phyloP scores from a whole-genome alignment of 2,113 vertebrate species.

The Leucopsar rothschildi region DNA sequence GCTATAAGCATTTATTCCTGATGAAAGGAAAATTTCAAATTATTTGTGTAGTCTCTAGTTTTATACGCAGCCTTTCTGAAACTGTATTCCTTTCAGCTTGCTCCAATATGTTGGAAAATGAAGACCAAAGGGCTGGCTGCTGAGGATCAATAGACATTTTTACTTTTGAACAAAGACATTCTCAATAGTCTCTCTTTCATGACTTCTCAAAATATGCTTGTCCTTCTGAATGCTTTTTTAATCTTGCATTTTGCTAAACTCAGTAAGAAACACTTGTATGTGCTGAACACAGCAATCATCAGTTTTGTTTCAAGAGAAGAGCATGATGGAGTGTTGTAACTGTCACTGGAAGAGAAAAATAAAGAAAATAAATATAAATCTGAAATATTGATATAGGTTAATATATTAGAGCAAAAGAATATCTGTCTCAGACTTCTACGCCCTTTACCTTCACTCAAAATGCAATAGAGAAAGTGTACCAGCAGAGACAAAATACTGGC shows the following conservation, averaged over 20 bases:
- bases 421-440: neutral
- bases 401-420: neutral
- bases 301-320: neutral
- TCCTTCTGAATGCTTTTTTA: neutral
- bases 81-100: neutral
- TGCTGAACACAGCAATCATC: neutral
- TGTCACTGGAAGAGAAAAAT: neutral
- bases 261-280: neutral
- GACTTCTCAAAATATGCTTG: neutral
- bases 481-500: neutral
- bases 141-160: neutral
- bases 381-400: neutral
- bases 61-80: neutral
- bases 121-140: neutral
- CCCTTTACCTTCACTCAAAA: neutral
- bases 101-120: neutral
- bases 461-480: neutral
- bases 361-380: neutral
- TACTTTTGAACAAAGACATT: neutral
- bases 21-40: neutral
- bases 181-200: neutral
- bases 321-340: neutral
- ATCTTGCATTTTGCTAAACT: neutral
- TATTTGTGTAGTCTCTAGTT: neutral
- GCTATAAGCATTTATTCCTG: neutral